Base-by-base conservation (phyloP, 1,140 invertebrate species). In the Uloborus diversus region DNA sequence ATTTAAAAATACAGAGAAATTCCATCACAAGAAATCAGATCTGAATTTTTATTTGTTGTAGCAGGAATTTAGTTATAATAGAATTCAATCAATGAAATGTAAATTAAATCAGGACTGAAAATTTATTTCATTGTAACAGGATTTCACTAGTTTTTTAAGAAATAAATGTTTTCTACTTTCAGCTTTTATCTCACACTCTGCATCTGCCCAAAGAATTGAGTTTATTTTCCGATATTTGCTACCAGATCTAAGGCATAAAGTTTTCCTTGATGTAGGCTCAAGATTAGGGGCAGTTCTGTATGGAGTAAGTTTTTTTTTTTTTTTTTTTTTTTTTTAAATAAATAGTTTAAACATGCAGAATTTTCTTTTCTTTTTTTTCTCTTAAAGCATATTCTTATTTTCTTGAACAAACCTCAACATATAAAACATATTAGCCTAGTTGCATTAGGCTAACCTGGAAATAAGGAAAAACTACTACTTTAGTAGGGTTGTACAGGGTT, bases 201-300 rank as follows among this genome's bases (percentile, higher is more conserved):
- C 91, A 82, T 92, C 91, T 51, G 88, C 88, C 80, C 85, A 89
- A 83, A 87, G 88, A 57, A 84, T 92, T 17, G 88, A 89, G 80
- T 90, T 89, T 79, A 90, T 93, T 71, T 93, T 92, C 83, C 89
- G 90, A 56, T 88, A 88, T 51, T 82, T 91, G 28, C 85, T 93
- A 57, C 90, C 91, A 62, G 86, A 87, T 64, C 86, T 92, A 61
- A 86, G 89, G 79, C 88, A 86, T 14, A 92, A 91, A 86, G 88
- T 86, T 69, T 83, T 93, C 64, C 83, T 93, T 20, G 92, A 93
- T 86, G 85, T 93, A 64, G 92, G 92, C 9, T 93, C 92, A 14
- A 88, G 92, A 86, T 86, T 93, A 71, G 92, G 92, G 68, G 89
- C 90, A 81, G 88, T 93, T 68, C 85, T 93, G 32, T 93, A 91